Percentiles rank a stretch among this genome's conserved stretches.
These are phyloP conservation scores for Chorisops tibialis DNA, from an alignment of 2,888 invertebrate genomes.

Conservation along the genomic window DNA sequence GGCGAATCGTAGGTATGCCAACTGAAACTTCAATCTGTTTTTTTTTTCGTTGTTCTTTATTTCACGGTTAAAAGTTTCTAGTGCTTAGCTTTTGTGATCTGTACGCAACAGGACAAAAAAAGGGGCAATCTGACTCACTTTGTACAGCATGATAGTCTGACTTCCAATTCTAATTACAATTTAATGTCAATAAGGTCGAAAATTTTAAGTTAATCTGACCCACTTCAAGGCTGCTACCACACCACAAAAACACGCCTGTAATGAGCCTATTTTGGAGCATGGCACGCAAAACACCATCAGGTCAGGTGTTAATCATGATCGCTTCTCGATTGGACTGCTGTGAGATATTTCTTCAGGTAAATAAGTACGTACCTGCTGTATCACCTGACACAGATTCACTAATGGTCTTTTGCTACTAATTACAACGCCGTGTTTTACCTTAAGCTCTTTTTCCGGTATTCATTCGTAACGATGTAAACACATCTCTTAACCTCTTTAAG, in stretches of 20 bases:
- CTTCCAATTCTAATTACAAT: background rate
- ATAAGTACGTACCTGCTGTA: background rate
- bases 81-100: background rate
- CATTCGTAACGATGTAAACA: background rate
- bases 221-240: conserved; percentile 11
- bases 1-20: background rate
- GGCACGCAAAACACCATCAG: background rate
- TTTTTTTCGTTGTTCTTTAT: background rate
- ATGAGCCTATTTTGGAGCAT: background rate
- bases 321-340: background rate
- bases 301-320: background rate
- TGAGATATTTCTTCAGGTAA: background rate
- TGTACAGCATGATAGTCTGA: background rate
- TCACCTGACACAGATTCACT: background rate
- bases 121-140: background rate
- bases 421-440: background rate
- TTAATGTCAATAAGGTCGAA: conserved; percentile 15
- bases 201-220: conserved; percentile 4
- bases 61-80: conserved; percentile 17
- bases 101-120: too few relatives aligned
- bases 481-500: background rate
- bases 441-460: conserved; percentile 7
- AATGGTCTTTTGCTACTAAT: background rate
- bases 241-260: background rate
- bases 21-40: background rate